Evolutionary conservation across 1,140 invertebrate species (phyloP).

Genomic region (Phymorhynchus buccinoides): DNA sequence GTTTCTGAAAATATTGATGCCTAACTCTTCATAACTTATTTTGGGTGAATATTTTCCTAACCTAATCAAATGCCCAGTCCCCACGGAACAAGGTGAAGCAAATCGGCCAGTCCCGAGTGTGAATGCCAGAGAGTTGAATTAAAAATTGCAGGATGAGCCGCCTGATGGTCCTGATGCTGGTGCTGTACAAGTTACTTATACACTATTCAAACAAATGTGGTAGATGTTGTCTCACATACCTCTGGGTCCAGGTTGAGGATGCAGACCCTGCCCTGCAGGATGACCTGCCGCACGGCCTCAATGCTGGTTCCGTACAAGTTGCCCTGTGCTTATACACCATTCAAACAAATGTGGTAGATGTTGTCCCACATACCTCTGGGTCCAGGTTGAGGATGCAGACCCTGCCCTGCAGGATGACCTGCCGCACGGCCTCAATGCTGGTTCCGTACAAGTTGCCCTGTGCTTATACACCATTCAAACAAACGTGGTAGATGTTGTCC

Average conservation of each 20-base stretch:
- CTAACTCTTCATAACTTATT: no score
- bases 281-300: slow-evolving; percentile 92
- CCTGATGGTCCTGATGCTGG: slow-evolving; percentile 89
- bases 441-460: slow-evolving; percentile 98
- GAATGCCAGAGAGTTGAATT: no score
- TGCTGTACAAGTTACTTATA: slow-evolving; percentile 97
- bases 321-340: no score
- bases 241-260: slow-evolving; percentile 95
- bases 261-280: slow-evolving; percentile 95
- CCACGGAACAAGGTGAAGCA: no score
- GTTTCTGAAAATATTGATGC: no score
- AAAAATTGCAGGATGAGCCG: slow-evolving; percentile 92
- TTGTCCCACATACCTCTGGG: slow-evolving; percentile 79
- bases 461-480: no score
- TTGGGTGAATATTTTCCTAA: no score
- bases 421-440: slow-evolving; percentile 88
- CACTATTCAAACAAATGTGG: no score
- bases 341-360: no score
- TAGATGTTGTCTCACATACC: slow-evolving; percentile 72
- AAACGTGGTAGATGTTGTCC: no score
- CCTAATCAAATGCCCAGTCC: no score
- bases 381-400: slow-evolving; percentile 98
- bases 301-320: slow-evolving; percentile 93
- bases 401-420: slow-evolving; percentile 92
- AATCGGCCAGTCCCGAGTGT: no score